A percentile compares a stretch with the other conserved stretches of the same genome.
These are phyloP conservation scores for Aphodius granarius DNA, from an alignment of 2,888 invertebrate genomes.

Conservation along the genomic window DNA sequence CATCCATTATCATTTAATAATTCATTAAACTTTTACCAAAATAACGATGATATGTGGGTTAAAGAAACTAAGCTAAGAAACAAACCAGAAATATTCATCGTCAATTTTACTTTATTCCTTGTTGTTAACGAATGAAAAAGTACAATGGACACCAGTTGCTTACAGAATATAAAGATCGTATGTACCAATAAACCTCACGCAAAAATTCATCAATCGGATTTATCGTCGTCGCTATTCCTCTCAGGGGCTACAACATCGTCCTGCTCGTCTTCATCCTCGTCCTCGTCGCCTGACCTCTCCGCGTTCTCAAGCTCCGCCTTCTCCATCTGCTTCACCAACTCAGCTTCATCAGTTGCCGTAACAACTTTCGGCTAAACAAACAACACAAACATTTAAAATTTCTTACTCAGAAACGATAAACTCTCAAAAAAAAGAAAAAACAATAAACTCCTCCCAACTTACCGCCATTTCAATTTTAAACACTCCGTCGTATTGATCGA, in stretches of 20 bases:
- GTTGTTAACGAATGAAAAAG: neutral
- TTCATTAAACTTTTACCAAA: too few relatives aligned
- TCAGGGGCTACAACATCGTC: slow-evolving; percentile 52
- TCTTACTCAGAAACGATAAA: neutral
- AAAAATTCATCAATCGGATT: neutral
- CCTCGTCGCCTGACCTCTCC: slow-evolving; percentile 90
- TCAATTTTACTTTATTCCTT: neutral
- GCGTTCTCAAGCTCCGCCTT: slow-evolving; percentile 91
- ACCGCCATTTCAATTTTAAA: slow-evolving; percentile 95
- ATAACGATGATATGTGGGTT: neutral
- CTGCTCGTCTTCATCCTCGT: slow-evolving; percentile 70
- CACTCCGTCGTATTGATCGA: slow-evolving; percentile 82
- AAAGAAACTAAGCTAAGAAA: neutral
- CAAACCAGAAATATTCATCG: neutral
- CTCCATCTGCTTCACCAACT: slow-evolving; percentile 91
- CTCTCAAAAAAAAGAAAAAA: slow-evolving; percentile 10
- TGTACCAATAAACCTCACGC: neutral
- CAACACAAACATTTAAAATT: slow-evolving; percentile 17
- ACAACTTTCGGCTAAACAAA: slow-evolving; percentile 81
- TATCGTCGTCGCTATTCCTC: slow-evolving; percentile 44
- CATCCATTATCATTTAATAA: too few relatives aligned
- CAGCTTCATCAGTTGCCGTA: slow-evolving; percentile 97
- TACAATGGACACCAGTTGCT: slow-evolving; percentile 1
- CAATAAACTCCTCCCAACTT: too few relatives aligned
- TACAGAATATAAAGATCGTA: slow-evolving; percentile 2